Conservation (phyloP, 1,140 invertebrate species). For the Oreohelix idahoensis region DNA sequence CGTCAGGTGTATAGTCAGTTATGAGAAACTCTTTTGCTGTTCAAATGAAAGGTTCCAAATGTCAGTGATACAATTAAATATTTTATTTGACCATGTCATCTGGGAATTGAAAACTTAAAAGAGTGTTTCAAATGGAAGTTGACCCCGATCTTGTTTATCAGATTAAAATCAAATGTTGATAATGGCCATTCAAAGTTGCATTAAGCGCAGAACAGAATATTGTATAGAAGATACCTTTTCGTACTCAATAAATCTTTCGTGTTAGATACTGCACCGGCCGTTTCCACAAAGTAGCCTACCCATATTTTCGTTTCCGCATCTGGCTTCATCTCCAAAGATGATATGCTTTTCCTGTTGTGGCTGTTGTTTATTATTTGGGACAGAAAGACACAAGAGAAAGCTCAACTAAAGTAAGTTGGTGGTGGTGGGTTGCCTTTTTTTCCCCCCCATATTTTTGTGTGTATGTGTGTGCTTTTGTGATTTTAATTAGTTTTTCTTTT, state of each 20-base stretch:
- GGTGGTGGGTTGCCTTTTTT: conserved; percentile 27
- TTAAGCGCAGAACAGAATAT: conserved; percentile 32
- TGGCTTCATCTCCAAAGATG: neutral
- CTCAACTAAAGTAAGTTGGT: conserved; percentile 31
- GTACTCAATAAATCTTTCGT: neutral
- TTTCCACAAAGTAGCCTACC: neutral
- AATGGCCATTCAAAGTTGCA: neutral
- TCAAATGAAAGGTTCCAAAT: neutral
- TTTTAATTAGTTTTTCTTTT: neutral
- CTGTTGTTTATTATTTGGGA: conserved; percentile 16
- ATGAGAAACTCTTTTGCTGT: conserved; percentile 28
- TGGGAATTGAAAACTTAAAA: too few relatives aligned
- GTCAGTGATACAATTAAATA: too few relatives aligned
- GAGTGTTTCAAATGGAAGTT: too few relatives aligned
- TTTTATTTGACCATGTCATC: too few relatives aligned
- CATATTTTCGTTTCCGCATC: neutral
- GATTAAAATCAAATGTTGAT: too few relatives aligned
- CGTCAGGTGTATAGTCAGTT: neutral
- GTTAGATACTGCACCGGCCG: neutral
- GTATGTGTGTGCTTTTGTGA: conserved; percentile 7
- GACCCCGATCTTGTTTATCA: too few relatives aligned
- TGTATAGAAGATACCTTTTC: conserved; percentile 19
- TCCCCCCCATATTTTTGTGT: neutral
- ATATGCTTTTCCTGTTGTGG: conserved; percentile 15
- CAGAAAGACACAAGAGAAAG: conserved; percentile 2